Conservation (phyloP, 2,797 vertebrate genomes). For the Centroberyx gerrardi region DNA sequence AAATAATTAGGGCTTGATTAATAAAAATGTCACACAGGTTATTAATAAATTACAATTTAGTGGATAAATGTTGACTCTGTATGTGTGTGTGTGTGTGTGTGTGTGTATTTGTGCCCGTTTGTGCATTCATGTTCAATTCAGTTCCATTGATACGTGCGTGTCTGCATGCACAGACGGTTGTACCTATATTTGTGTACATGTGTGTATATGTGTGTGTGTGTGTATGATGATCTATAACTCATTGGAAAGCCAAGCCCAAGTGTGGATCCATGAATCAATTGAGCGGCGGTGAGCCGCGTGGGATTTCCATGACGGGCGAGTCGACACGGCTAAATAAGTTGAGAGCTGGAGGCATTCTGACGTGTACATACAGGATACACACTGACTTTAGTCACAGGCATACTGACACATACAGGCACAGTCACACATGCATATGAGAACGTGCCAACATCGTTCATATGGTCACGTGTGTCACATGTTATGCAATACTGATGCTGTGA, state of each 20-base stretch:
- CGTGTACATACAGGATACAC: neutral
- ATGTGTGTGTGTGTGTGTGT: neutral
- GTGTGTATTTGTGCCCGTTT: neutral
- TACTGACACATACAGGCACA: slow-evolving; percentile 8
- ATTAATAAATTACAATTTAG: too few relatives aligned
- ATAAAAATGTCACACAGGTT: neutral
- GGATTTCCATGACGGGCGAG: neutral
- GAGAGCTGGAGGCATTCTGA: neutral
- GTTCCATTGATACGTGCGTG: too few relatives aligned
- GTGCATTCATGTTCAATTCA: too few relatives aligned
- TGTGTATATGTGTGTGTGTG: slow-evolving; percentile 10
- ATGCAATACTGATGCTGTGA: neutral
- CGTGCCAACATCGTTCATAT: slow-evolving; percentile 17
- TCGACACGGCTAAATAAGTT: neutral
- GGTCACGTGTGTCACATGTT: slow-evolving; percentile 20
- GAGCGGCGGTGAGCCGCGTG: neutral
- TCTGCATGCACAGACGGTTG: too few relatives aligned
- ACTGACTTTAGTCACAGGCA: neutral
- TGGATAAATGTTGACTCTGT: neutral
- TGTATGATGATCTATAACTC: neutral
- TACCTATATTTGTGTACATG: too few relatives aligned
- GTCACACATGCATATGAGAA: neutral
- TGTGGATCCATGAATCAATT: neutral
- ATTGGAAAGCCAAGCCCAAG: neutral
- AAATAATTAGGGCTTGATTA: neutral